Evolutionary conservation across 2,113 vertebrate genomes (phyloP).

Genomic region (Ibidorhyncha struthersii): DNA sequence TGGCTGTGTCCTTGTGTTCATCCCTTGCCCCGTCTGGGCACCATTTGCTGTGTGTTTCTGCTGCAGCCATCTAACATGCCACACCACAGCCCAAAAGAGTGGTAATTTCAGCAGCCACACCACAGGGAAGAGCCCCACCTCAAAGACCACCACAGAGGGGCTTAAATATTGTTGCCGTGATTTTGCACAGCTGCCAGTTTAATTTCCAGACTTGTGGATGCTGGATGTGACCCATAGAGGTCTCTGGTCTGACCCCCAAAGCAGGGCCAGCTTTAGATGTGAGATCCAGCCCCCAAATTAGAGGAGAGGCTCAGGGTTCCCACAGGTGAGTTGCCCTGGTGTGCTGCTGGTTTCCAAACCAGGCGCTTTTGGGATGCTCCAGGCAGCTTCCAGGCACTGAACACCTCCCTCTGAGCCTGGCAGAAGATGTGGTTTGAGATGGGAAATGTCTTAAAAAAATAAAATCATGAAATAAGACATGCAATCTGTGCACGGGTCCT

Average conservation of each 20-base stretch:
- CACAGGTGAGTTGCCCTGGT: not conserved
- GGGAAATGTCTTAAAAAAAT: not conserved
- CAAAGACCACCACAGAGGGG: accelerated
- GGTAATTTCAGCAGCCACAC: not conserved
- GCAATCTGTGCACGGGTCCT: not conserved
- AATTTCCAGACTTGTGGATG: not conserved
- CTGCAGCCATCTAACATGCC: accelerated
- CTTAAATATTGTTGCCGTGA: not conserved
- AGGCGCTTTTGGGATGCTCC: not conserved
- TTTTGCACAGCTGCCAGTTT: not conserved
- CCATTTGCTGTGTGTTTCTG: no score
- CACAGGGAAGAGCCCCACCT: not conserved
- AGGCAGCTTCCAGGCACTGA: not conserved
- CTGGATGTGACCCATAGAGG: not conserved
- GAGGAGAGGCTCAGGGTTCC: not conserved
- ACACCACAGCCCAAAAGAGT: accelerated
- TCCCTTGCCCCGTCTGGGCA: not conserved
- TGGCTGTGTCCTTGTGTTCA: accelerated
- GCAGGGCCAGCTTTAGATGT: no score
- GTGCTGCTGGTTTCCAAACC: not conserved
- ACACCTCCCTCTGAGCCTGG: no score
- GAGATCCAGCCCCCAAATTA: not conserved
- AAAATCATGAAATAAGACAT: not conserved
- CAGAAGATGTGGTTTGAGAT: not conserved
- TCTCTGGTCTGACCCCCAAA: not conserved